Evolutionary conservation across 2,797 vertebrate genomes (phyloP).

Genomic region (Pseudopleuronectes americanus): DNA sequence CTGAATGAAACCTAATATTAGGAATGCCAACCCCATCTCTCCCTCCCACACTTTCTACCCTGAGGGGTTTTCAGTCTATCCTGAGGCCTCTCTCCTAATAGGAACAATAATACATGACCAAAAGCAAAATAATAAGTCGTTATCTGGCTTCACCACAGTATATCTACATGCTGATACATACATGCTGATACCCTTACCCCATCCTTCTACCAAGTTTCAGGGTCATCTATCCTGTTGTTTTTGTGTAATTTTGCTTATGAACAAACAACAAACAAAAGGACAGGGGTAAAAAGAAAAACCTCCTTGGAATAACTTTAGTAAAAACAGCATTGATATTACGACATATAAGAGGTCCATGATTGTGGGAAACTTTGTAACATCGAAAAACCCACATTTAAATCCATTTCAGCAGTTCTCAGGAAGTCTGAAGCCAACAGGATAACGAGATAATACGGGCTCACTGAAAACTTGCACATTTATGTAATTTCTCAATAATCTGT

Average conservation of each 20-base stretch:
- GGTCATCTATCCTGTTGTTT: too few relatives aligned
- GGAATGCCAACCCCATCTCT: conserved; percentile 47
- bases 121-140: background rate
- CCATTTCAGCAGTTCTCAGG: background rate
- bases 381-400: conserved; percentile 9
- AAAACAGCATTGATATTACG: background rate
- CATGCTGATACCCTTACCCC: too few relatives aligned
- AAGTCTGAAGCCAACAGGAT: background rate
- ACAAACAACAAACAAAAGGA: too few relatives aligned
- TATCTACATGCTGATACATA: too few relatives aligned
- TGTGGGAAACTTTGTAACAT: background rate
- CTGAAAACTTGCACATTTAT: background rate
- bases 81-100: conserved; percentile 39
- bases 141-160: background rate
- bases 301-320: background rate
- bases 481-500: background rate
- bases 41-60: conserved; percentile 22
- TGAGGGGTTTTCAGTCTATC: conserved; percentile 26
- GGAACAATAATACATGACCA: conserved; percentile 8
- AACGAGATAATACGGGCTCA: background rate
- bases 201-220: too few relatives aligned
- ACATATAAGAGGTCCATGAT: background rate
- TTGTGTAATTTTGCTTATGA: too few relatives aligned
- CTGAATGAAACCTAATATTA: conserved; percentile 71
- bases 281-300: too few relatives aligned